Evolutionary conservation across 2,797 vertebrate genomes (phyloP), one percentile per base, ranked within the genome.

Genomic region (Columba guinea): DNA sequence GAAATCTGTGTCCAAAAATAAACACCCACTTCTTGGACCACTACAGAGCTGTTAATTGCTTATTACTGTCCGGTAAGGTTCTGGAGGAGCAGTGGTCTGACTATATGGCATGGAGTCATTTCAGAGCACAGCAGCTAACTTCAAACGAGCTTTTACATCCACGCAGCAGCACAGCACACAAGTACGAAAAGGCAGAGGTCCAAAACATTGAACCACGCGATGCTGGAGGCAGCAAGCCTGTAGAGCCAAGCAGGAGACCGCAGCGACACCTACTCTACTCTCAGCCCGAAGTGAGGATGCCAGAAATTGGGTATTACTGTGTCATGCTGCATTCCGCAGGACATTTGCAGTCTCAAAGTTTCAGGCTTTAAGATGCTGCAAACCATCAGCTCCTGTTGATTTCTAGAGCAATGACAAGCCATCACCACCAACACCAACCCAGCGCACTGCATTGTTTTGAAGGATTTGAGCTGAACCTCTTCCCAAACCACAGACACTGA

Each of bases 51-150:
- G 37, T 28, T 68, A 85, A 55, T 19, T 37, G 18, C 26, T 62
- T 35, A 67, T 44, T 12, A 67, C 49, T 59, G 27, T 6, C 32
- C 7, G 1, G 23, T 16, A 60, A 65, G 6, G 5, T 67, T 65
- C 62, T 27, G 28, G 51, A 93, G 34, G 14, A 63, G 11, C 0
- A 1, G 12, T 28, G 13, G 22, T 69, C 60, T 80, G 35, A 48
- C 48, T 48, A 5, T 3, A n/a, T 1, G 6, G 4, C 8, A 69
- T 0, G 0, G 52, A 68, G 26, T 28, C 11, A 71, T 24, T 84
- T 53, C 19, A 87, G 48, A 84, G 63, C 55, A 90, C 15, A 63
- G 32, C 32, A 64, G 34, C 17, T 22, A 74, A 84, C 23, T 46
- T 41, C 5, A 20, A 44, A 34, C n/a, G 65, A 87, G 71, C 19